A percentile compares a stretch with the other conserved stretches of the same genome.
These are phyloP conservation scores for Raillietiella orientalis DNA, from an alignment of 2,888 invertebrate genomes.

Conservation along the genomic window DNA sequence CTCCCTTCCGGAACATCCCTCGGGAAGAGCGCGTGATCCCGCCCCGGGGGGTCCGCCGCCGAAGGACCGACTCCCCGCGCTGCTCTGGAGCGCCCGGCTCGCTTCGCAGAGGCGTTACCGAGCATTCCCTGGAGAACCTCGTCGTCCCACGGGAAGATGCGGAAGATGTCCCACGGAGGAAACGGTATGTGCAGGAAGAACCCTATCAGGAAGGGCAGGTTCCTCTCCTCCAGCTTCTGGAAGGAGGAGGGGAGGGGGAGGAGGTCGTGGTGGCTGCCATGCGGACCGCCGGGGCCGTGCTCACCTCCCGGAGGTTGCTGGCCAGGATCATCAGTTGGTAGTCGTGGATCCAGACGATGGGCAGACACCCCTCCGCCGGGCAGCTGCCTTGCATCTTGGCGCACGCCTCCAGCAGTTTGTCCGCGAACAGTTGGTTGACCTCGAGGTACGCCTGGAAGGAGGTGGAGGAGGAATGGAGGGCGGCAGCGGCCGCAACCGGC, in stretches of 20 bases:
- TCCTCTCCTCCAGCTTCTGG: slow-evolving; percentile 12
- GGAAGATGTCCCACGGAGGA: slow-evolving; percentile 17
- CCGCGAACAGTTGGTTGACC: slow-evolving; percentile 14
- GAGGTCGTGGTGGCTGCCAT: slow-evolving; percentile 2
- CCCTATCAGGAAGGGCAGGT: slow-evolving; percentile 14
- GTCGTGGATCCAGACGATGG: slow-evolving; percentile 20
- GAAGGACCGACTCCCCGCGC: no score
- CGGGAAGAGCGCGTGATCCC: no score
- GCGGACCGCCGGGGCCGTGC: slow-evolving; percentile 6
- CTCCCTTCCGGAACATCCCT: no score
- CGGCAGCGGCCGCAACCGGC: no score
- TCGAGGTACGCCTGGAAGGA: slow-evolving; percentile 11
- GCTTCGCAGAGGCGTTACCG: no score
- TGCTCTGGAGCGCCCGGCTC: no score
- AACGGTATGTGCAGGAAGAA: slow-evolving; percentile 21
- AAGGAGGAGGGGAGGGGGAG: slow-evolving; percentile 4
- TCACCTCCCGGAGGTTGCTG: slow-evolving; percentile 13
- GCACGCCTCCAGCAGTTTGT: slow-evolving; percentile 11
- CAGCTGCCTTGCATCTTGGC: slow-evolving; percentile 10
- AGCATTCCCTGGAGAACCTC: slow-evolving; percentile 17
- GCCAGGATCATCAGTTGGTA: slow-evolving; percentile 19
- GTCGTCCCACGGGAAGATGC: slow-evolving; percentile 16
- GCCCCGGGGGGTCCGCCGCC: no score
- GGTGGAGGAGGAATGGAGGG: no score
- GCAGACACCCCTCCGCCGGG: slow-evolving; percentile 11